A percentile compares a stretch with the other conserved stretches of the same genome.
These are phyloP conservation scores for Sapajus apella DNA, from an alignment of 2,113 vertebrate species.

Conservation along the genomic window DNA sequence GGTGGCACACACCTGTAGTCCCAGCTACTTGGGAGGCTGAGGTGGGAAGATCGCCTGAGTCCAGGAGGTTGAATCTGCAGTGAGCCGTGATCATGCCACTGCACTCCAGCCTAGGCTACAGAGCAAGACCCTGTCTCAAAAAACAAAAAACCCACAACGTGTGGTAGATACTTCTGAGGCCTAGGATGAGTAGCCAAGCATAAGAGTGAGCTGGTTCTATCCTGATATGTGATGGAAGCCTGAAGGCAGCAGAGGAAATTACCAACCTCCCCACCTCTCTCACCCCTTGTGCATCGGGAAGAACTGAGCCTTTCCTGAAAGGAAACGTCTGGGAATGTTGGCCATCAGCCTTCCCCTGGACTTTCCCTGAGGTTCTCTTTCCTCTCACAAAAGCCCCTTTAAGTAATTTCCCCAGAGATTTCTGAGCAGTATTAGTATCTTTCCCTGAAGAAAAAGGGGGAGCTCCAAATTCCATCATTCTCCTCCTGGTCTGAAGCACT, in stretches of 20 bases:
- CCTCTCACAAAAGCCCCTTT: not conserved
- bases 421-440: not conserved
- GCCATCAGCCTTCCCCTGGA: not conserved
- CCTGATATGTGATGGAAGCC: not conserved
- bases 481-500: not conserved
- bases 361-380: not conserved
- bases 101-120: no score
- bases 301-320: constrained; percentile 1
- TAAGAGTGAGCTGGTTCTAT: not conserved
- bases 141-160: no score
- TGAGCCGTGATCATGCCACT: no score
- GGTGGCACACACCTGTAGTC: no score
- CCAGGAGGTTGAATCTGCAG: no score
- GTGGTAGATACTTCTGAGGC: constrained; percentile 30
- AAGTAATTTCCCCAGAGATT: not conserved
- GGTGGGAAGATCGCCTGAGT: no score
- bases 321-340: not conserved
- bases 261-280: not conserved
- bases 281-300: not conserved
- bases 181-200: constrained; percentile 18
- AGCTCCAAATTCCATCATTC: not conserved
- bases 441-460: not conserved
- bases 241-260: not conserved
- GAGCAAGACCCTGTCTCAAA: no score
- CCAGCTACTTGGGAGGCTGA: no score